These are phyloP conservation scores for Alca torda DNA, from an alignment of 2,797 vertebrate species.

Conservation along the genomic window DNA sequence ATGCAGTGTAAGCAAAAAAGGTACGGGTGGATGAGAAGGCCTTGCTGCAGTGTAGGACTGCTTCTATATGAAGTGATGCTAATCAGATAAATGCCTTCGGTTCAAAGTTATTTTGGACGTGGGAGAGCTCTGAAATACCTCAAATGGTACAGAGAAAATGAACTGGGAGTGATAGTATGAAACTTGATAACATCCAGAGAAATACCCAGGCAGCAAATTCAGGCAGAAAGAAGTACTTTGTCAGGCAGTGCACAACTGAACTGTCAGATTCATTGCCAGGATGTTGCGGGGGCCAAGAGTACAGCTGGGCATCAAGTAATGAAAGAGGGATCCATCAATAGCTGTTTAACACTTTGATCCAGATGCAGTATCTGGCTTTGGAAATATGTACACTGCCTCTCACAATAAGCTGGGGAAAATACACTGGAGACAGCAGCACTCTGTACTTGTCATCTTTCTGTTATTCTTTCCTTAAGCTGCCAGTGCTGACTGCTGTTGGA, in stretches of 20 bases:
- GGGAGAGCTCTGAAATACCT: not conserved
- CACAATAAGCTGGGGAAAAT: not conserved
- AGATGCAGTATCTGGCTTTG: not conserved
- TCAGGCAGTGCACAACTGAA: not conserved
- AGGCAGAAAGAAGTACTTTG: constrained; percentile 10
- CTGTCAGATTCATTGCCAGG: constrained; percentile 13
- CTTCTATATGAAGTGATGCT: not conserved
- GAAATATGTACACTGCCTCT: not conserved
- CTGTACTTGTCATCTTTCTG: not conserved
- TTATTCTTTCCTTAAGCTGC: not conserved
- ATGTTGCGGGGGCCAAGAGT: not conserved
- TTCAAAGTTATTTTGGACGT: not conserved
- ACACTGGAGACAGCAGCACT: not conserved
- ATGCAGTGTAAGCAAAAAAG: not conserved
- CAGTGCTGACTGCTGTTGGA: accelerated
- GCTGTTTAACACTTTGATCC: constrained; percentile 29
- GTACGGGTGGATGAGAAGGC: not conserved
- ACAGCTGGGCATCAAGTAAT: not conserved
- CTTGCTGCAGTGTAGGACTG: not conserved
- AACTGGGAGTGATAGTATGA: not conserved
- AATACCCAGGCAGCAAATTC: not conserved
- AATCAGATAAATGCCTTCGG: not conserved
- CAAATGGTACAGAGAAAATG: not conserved
- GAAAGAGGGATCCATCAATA: not conserved
- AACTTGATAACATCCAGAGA: not conserved